Evolutionary conservation across 2,888 invertebrate species (phyloP), one percentile per base, ranked within the genome.

Genomic region (Perithous albicinctus): DNA sequence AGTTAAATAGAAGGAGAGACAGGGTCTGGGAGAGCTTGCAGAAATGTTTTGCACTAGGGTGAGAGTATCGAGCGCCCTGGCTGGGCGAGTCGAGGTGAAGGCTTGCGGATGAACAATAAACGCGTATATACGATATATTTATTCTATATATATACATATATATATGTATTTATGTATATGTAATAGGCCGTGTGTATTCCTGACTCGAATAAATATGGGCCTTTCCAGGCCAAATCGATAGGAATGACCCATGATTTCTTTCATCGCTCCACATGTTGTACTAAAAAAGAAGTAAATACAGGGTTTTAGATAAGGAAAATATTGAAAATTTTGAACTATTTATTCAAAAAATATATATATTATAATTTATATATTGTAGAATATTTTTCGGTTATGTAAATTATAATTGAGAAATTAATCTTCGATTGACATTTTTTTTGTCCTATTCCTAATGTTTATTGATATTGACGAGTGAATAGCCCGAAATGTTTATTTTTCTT

Each of bases 51-150:
- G 26, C 43, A 48, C 63, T 43, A 48, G 69, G 51, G 43, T 41
- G 35, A 38, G 80, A 38, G 80, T 76, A 80, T 80, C 80, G 80
- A 80, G 77, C 80, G 72, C 72, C 72, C 70, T 56, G 63, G 43
- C 70, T 61, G 67, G 69, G 20, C 20, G 72, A 67, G 48, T 76
- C 72, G 80, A 80, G 80, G 80, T 77, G 80, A 80, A 80, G 80
- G 72, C 77, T 73, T 73, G 48, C 29, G 46, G 72, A 72, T 35
- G 46, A n/a, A 38, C 69, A n/a, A 51, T 67, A n/a, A n/a, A 48
- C 41, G 51, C 20, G 35, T 51, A 48, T 32, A 51, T 26, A 54
- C 26, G 15, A 43, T 43, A 43, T 43, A 43, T 43, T 43, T 2
- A 29, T 29, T 4, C 38, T 32, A 63, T 20, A 41, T 38, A 63